A percentile compares a stretch with the other conserved stretches of the same genome.
Evolutionary conservation across 2,888 invertebrate genomes (phyloP).

Genomic region (Coleophora deauratella): DNA sequence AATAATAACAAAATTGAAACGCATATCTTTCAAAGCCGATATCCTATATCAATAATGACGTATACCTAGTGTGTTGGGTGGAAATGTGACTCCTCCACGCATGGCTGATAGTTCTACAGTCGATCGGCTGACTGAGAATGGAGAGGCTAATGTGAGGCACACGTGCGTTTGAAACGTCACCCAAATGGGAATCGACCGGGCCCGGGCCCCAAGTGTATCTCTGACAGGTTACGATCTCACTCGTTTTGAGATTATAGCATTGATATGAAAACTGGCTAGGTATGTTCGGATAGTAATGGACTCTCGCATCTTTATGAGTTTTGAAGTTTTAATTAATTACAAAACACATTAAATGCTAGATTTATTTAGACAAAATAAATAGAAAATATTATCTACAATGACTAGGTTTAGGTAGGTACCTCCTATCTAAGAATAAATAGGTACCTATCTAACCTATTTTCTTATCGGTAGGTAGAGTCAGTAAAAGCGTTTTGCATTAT

Average conservation of each 20-base stretch:
- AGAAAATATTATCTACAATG: too few species aligned
- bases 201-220: too few species aligned
- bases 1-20: constrained; percentile 30
- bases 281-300: constrained; percentile 31
- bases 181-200: constrained; percentile 59
- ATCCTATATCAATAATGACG: constrained; percentile 34
- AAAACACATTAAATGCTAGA: not conserved
- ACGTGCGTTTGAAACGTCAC: constrained; percentile 64
- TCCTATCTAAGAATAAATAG: not conserved
- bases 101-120: constrained; percentile 23
- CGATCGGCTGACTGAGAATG: constrained; percentile 7
- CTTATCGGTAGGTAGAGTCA: too few species aligned
- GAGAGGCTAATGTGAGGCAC: constrained; percentile 48
- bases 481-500: too few species aligned
- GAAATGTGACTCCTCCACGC: constrained; percentile 21
- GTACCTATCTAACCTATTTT: not conserved
- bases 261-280: constrained; percentile 48
- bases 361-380: too few species aligned
- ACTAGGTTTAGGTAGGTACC: too few species aligned
- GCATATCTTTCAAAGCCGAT: constrained; percentile 37
- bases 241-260: constrained; percentile 52
- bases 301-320: not conserved
- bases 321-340: not conserved
- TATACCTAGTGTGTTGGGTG: constrained; percentile 18
- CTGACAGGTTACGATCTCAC: constrained; percentile 36